Base-by-base conservation (phyloP, 2,888 invertebrate genomes). In the Mesochorus sp. region DNA sequence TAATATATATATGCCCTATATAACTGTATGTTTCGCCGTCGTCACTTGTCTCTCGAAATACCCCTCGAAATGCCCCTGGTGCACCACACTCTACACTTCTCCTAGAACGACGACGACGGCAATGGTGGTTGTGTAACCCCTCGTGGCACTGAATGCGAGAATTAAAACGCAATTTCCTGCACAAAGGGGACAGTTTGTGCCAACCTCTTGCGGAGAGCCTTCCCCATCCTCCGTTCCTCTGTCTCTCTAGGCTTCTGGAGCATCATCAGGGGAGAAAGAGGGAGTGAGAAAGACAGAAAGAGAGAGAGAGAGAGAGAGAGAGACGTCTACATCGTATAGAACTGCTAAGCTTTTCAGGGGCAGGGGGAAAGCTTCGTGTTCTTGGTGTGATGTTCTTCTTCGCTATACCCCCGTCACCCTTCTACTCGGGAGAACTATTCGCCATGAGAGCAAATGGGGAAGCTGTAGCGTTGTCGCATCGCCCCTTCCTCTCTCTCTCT, bases 91-190 rank as follows among this genome's bases (percentile, higher is more conserved):
- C 12, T 39, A 39, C 66, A 31, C 12, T 26, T 26, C 47, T 28
- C 44, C n/a, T n/a, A n/a, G n/a, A n/a, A n/a, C 19, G 19, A n/a
- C n/a, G 8, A n/a, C 47, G 44, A 31, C 39, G 19, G n/a, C 14
- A 51, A 61, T 37, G 14, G 61, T 44, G 67, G 51, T 83, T 84
- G 84, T 84, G 86, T 12, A 83, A 70, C 57, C 79, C 83, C n/a
- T n/a, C n/a, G 81, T 83, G 85, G 85, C 80, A 82, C 85, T 89
- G 89, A 90, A 89, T 88, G 87, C 86, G 85, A 84, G 88, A 90
- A 90, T 90, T 90, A 90, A 90, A 90, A 90, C 90, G 90, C 90
- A 90, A 90, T 90, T 90, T 88, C 85, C 87, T 84, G 83, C 84
- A 90, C 90, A 90, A 90, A 90, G 34, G n/a, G 12, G 88, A 88